Evolutionary conservation across 2,113 vertebrate genomes (phyloP).

Genomic region (Neotoma lepida): DNA sequence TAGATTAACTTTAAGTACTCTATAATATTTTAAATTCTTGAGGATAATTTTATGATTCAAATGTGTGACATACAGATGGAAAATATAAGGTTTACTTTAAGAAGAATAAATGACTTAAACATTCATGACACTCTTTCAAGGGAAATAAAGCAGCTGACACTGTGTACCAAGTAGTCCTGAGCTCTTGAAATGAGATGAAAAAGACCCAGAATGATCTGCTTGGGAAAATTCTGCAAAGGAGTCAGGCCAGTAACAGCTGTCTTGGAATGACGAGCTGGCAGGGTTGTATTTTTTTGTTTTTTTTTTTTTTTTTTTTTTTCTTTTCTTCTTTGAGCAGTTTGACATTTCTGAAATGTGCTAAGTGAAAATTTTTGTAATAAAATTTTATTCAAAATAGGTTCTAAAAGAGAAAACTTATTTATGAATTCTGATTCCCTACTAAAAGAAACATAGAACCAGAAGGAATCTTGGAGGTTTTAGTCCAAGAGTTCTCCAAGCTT

Average conservation of each 20-base stretch:
- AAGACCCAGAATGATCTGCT: background rate
- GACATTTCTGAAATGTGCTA: conserved; percentile 11
- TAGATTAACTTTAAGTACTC: conserved; percentile 37
- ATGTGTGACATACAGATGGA: conserved; percentile 41
- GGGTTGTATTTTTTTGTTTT: no score
- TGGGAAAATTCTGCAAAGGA: conserved; percentile 13
- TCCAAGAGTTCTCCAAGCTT: background rate
- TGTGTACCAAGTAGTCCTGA: background rate
- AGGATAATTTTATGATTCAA: conserved; percentile 52
- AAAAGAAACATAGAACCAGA: conserved; percentile 24
- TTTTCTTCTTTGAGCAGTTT: conserved; percentile 24
- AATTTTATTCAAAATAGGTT: conserved; percentile 53
- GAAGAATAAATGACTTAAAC: conserved; percentile 32
- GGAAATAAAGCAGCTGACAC: conserved; percentile 3
- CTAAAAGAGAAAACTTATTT: background rate
- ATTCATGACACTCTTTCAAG: background rate
- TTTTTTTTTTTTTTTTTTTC: background rate
- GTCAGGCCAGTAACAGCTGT: background rate
- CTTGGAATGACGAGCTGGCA: background rate
- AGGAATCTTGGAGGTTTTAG: background rate
- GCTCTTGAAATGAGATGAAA: conserved; percentile 24
- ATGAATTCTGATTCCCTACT: background rate
- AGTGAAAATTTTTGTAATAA: background rate
- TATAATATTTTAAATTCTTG: conserved; percentile 19
- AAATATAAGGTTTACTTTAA: conserved; percentile 43